Evolutionary conservation across 2,113 vertebrate species (phyloP).

Genomic region (Verasper variegatus): DNA sequence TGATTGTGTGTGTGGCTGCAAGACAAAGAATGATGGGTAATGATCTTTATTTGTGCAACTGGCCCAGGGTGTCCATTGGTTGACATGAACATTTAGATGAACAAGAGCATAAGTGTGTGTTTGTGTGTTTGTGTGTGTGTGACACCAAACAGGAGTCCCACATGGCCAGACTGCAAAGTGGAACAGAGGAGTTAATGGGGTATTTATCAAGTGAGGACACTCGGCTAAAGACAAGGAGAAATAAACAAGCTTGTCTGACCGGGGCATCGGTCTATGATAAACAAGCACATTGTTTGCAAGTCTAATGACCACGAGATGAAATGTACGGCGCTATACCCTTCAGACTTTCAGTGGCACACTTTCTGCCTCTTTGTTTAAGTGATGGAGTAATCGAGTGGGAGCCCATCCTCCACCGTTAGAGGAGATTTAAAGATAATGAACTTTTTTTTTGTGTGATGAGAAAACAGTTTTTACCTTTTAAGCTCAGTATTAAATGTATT

Average conservation of each 20-base stretch:
- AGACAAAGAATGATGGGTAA: background rate
- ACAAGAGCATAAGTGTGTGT: constrained; percentile 16
- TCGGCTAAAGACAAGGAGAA: constrained; percentile 70
- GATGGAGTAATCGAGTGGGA: background rate
- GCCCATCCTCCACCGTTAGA: background rate
- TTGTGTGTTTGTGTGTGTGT: constrained; percentile 12
- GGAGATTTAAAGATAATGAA: background rate
- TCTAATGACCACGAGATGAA: constrained; percentile 67
- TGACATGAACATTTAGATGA: constrained; percentile 23
- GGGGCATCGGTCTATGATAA: constrained; percentile 72
- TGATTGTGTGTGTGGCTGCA: background rate
- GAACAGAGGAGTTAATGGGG: constrained; percentile 73
- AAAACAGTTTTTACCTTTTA: background rate
- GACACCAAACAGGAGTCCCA: constrained; percentile 49
- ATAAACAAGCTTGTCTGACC: constrained; percentile 74
- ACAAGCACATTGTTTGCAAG: constrained; percentile 73
- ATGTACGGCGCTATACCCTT: constrained; percentile 40
- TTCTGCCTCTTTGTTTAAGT: constrained; percentile 37
- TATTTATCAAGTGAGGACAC: constrained; percentile 77
- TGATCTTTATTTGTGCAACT: no score
- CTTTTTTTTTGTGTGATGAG: background rate
- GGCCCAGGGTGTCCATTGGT: background rate
- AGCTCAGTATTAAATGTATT: no score
- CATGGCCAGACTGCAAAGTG: constrained; percentile 62
- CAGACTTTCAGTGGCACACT: constrained; percentile 39